Evolutionary conservation across 2,888 invertebrate genomes (phyloP).

Genomic region (Xanthostigma xanthostigma): DNA sequence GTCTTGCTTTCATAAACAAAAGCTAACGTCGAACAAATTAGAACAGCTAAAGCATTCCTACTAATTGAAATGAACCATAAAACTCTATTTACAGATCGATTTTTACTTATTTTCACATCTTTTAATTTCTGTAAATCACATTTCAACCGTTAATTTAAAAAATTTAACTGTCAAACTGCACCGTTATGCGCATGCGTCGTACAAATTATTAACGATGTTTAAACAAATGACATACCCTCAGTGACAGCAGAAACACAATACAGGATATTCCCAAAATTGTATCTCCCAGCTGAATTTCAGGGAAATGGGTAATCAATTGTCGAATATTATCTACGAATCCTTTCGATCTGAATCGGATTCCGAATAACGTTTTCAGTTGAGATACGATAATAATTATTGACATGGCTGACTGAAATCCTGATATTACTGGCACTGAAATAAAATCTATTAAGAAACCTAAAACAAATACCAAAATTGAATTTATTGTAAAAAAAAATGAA

Average conservation of each 20-base stretch:
- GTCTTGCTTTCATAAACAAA: slow-evolving; percentile 30
- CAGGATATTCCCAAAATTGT: slow-evolving; percentile 47
- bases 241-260: slow-evolving; percentile 44
- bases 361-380: slow-evolving; percentile 61
- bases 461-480: slow-evolving; percentile 11
- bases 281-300: slow-evolving; percentile 42
- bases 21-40: slow-evolving; percentile 44
- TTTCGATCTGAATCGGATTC: slow-evolving; percentile 50
- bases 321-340: slow-evolving; percentile 46
- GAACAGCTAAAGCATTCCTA: slow-evolving; percentile 63
- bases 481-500: not conserved
- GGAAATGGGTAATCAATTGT: slow-evolving; percentile 32
- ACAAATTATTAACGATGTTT: not conserved
- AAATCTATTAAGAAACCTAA: slow-evolving; percentile 72
- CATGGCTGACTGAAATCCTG: slow-evolving; percentile 74
- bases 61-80: slow-evolving; percentile 63
- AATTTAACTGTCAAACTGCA: not conserved
- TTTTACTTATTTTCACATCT: slow-evolving; percentile 32
- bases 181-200: not conserved
- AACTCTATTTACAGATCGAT: slow-evolving; percentile 32
- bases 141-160: not conserved
- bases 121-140: slow-evolving; percentile 41
- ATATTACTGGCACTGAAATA: slow-evolving; percentile 68
- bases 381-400: slow-evolving; percentile 61
- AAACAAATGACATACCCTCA: slow-evolving; percentile 40